phyloP scores from a whole-genome alignment of 2,113 vertebrate species.

The Manacus vitellinus region DNA sequence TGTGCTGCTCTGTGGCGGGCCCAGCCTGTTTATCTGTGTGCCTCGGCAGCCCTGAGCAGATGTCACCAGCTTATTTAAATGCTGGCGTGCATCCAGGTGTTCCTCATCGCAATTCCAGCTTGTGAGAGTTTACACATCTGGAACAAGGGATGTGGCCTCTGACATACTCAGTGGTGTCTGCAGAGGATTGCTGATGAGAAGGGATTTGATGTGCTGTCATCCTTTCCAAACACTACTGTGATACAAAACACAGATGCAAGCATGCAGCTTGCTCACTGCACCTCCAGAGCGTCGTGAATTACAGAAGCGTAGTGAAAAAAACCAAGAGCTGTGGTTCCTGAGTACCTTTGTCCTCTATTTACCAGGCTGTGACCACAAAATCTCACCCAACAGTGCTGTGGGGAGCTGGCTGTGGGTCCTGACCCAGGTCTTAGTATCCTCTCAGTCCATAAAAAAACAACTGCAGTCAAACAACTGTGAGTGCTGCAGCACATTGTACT shows the following conservation, averaged over 20 bases:
- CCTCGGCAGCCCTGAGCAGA: constrained; percentile 1
- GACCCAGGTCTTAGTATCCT: background rate
- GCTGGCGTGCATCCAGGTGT: constrained; percentile 36
- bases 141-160: constrained; percentile 54
- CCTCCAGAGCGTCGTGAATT: background rate
- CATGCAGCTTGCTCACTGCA: background rate
- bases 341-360: background rate
- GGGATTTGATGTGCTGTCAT: background rate
- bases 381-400: background rate
- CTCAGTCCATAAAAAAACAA: background rate
- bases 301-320: background rate
- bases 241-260: background rate
- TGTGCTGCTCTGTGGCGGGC: background rate
- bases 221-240: background rate
- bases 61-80: constrained; percentile 48
- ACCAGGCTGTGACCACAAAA: background rate
- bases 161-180: constrained; percentile 9
- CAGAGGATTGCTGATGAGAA: background rate
- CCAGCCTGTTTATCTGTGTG: constrained; percentile 11
- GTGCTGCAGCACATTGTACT: background rate
- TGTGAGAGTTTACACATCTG: constrained; percentile 56
- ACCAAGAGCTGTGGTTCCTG: background rate
- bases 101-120: constrained; percentile 3
- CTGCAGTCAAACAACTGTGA: background rate
- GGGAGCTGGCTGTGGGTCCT: background rate